Conservation (phyloP, 2,888 invertebrate species). For the Eupithecia centaureata region DNA sequence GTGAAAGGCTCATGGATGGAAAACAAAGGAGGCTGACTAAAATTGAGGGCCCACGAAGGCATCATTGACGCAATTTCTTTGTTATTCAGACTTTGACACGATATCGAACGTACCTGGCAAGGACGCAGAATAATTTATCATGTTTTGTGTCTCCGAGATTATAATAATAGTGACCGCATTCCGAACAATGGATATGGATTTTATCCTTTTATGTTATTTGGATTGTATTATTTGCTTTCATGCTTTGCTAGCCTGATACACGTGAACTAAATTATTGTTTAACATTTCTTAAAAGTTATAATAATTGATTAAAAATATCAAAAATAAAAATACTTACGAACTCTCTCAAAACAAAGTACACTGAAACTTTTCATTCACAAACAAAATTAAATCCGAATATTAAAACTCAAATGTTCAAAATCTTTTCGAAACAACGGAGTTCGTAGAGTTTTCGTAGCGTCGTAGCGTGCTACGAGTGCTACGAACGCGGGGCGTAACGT, state of each 20-base stretch:
- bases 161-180: slow-evolving; percentile 18
- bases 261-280: neutral
- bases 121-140: slow-evolving; percentile 27
- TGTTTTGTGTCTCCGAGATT: slow-evolving; percentile 22
- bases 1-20: slow-evolving; percentile 57
- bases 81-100: slow-evolving; percentile 55
- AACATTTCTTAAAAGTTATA: neutral
- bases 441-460: slow-evolving; percentile 52
- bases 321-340: slow-evolving; percentile 61
- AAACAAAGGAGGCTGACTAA: slow-evolving; percentile 70
- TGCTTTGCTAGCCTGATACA: neutral
- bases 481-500: slow-evolving; percentile 67
- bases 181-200: slow-evolving; percentile 20
- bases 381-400: slow-evolving; percentile 35
- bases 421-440: slow-evolving; percentile 35
- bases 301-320: neutral
- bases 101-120: slow-evolving; percentile 27
- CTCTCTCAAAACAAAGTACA: slow-evolving; percentile 56
- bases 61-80: slow-evolving; percentile 67
- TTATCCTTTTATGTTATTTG: slow-evolving; percentile 13
- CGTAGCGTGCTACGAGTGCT: slow-evolving; percentile 50
- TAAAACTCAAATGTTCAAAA: slow-evolving; percentile 17
- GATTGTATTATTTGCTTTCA: neutral
- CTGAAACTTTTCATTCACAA: slow-evolving; percentile 45
- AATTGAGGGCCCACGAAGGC: slow-evolving; percentile 60